Conservation (phyloP, 2,797 vertebrate genomes). For the Nannoperca australis region DNA sequence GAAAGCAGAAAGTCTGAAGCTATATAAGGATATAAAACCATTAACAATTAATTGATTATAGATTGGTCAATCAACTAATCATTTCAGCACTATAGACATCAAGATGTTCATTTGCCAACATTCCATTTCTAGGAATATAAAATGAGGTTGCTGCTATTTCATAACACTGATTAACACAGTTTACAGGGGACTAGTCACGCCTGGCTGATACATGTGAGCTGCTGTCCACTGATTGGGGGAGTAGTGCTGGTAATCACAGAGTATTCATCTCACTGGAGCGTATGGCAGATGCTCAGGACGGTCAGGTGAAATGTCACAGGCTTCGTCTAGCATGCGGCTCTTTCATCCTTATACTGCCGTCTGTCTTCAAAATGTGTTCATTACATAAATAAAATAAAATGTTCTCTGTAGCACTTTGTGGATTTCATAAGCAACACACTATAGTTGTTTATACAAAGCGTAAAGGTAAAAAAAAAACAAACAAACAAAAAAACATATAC, state of each 20-base stretch:
- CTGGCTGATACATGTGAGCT: neutral
- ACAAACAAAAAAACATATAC: no score
- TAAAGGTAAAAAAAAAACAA: no score
- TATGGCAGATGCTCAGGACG: slow-evolving; percentile 43
- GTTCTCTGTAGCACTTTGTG: no score
- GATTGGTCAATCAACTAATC: neutral
- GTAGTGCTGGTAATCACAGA: neutral
- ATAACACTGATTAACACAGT: neutral
- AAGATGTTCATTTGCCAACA: neutral
- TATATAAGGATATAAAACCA: neutral
- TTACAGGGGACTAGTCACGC: neutral
- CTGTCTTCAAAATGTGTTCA: no score
- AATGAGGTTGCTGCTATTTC: neutral
- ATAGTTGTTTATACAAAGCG: no score
- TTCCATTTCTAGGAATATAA: neutral
- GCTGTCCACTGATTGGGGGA: slow-evolving; percentile 10
- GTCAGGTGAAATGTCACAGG: slow-evolving; percentile 57
- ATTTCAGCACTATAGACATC: neutral
- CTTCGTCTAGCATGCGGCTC: slow-evolving; percentile 28
- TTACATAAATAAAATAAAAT: no score
- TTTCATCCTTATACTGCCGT: no score
- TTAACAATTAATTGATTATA: neutral
- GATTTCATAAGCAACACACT: no score
- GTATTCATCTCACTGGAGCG: slow-evolving; percentile 40
- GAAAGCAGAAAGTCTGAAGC: neutral